These are phyloP conservation scores for Brenthis hecate DNA, from an alignment of 2,888 invertebrate species.

Conservation along the genomic window DNA sequence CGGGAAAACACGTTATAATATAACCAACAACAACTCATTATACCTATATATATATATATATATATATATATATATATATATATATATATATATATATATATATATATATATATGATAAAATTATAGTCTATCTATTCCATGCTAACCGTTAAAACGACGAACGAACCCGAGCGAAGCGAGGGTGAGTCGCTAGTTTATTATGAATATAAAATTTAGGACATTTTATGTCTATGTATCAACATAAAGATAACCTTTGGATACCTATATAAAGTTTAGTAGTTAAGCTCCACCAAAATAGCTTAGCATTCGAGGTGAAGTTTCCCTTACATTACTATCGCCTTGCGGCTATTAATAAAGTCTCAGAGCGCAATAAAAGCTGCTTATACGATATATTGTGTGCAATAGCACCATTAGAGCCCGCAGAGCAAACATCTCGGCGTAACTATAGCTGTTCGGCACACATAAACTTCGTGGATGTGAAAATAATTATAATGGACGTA, in stretches of 20 bases:
- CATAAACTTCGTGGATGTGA: conserved; percentile 14
- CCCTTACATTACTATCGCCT: conserved; percentile 22
- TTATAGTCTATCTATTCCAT: too few species aligned
- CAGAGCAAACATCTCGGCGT: conserved; percentile 25
- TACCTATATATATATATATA: too few species aligned
- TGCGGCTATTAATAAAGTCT: conserved; percentile 30
- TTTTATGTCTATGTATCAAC: too few species aligned
- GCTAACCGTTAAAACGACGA: too few species aligned
- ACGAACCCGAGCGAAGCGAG: too few species aligned
- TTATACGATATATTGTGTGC: conserved; percentile 30
- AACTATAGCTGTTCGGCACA: conserved; percentile 15
- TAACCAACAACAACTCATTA: too few species aligned
- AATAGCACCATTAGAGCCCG: conserved; percentile 26
- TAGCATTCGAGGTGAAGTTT: conserved; percentile 19
- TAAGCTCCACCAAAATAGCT: neutral
- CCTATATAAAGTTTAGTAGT: neutral
- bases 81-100: too few species aligned
- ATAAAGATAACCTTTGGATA: neutral
- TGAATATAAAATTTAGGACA: too few species aligned
- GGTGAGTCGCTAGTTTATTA: too few species aligned
- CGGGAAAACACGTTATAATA: too few species aligned
- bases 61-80: too few species aligned
- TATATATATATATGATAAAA: too few species aligned
- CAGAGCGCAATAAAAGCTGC: conserved; percentile 27
- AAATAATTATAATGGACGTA: neutral